Evolutionary conservation across 2,888 invertebrate genomes (phyloP), one percentile per base, ranked within the genome.

Genomic region (Drosophila fungiperda): DNA sequence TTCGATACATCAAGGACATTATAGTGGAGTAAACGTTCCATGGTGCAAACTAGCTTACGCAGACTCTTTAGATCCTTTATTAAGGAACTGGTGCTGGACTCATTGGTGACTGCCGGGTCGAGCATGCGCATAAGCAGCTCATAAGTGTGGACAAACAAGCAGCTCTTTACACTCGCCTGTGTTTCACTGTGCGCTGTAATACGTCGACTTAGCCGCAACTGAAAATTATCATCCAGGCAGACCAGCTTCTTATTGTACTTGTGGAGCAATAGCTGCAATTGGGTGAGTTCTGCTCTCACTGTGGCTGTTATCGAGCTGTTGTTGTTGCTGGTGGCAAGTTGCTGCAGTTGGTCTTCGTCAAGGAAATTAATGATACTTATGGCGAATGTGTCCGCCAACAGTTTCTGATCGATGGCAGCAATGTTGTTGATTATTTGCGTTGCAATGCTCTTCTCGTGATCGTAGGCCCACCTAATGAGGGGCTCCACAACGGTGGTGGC

Each of bases 291-390:
- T 1, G 35, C 12, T 1, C 23, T 15, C 23, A 26, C 15, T 35
- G 52, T 42, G 29, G 8, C 7, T 40, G 33, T 1, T 9, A 20
- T 9, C 15, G 20, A 35, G 3, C 23, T 17, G 4, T 35, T n/a
- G 8, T 50, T 50, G 33, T 20, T 32, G 0, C 5, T 20, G 35
- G 2, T 33, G 29, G 7, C 7, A 2, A 82, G 60, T 23, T 78
- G 36, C 11, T 71, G 61, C 49, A 77, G 23, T 32, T 78, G 78
- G 9, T 65, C 26, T 11, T 86, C 82, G 40, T 91, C 84, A 3
- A 92, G 67, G 38, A 92, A 93, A 69, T 92, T 92, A 20, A 92
- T 92, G 12, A 92, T 92, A 33, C 91, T 83, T 68, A 92, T 85
- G 11, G 89, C 86, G 68, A 89, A 86, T 0, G 92, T 92, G 52